Evolutionary conservation across 2,113 vertebrate species (phyloP).

Genomic region (Climacteris rufus): DNA sequence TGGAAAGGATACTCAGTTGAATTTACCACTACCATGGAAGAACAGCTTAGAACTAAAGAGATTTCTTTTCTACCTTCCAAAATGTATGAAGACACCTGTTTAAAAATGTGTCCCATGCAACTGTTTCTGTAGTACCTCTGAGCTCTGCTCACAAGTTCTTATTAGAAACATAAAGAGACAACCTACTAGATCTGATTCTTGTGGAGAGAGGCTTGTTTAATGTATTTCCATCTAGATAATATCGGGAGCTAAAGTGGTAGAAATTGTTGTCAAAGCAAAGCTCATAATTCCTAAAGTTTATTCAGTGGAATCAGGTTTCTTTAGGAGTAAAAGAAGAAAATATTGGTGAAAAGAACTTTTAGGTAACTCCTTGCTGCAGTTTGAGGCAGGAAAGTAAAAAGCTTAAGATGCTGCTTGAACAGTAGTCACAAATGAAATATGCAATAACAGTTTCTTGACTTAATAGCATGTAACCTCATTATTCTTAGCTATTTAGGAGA

Average conservation of each 20-base stretch:
- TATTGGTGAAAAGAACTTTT: not conserved
- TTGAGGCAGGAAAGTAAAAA: not conserved
- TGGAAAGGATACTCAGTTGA: not conserved
- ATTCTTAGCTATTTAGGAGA: not conserved
- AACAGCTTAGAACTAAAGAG: not conserved
- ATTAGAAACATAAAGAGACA: not conserved
- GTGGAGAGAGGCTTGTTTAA: not conserved
- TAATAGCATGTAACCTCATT: not conserved
- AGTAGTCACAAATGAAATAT: not conserved
- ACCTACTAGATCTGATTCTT: not conserved
- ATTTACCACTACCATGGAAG: not conserved
- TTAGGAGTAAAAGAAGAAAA: not conserved
- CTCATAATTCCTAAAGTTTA: not conserved
- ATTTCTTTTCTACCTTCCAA: not conserved
- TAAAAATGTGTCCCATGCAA: rapidly evolving
- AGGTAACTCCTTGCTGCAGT: not conserved
- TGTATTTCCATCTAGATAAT: not conserved
- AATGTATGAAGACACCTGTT: not conserved
- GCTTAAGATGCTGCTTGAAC: not conserved
- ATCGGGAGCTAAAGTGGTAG: not conserved
- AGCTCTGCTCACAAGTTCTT: not conserved
- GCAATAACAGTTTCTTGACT: not conserved
- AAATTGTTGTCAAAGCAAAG: not conserved
- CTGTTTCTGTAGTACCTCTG: not conserved
- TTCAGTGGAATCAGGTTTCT: not conserved